Conservation (phyloP, 1,140 invertebrate species). For the Drosophila willistoni region DNA sequence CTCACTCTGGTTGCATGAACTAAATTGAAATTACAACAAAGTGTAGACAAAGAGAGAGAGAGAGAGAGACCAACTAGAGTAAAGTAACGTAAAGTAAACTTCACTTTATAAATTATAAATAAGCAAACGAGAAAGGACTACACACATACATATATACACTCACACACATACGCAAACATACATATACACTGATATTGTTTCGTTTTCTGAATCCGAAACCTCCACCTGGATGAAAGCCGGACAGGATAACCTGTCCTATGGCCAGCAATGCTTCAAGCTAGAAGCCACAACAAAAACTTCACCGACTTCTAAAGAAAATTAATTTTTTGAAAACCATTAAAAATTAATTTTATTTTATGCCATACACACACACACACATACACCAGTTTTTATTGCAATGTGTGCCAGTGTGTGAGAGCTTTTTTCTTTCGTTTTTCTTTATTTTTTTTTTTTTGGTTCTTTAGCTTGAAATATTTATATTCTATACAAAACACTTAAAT, state of each 20-base stretch:
- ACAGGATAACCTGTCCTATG: constrained; percentile 38
- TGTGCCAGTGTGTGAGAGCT: constrained; percentile 11
- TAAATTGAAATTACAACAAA: constrained; percentile 16
- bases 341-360: constrained; percentile 79
- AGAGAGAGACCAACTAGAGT: constrained; percentile 30
- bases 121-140: constrained; percentile 51
- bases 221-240: not conserved
- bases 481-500: constrained; percentile 70
- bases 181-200: not conserved
- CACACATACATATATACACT: not conserved
- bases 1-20: constrained; percentile 9
- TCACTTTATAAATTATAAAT: constrained; percentile 79
- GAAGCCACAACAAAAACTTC: constrained; percentile 58
- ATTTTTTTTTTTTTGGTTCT: constrained; percentile 12
- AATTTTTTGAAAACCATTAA: constrained; percentile 79
- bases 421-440: constrained; percentile 13
- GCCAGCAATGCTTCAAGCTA: constrained; percentile 14
- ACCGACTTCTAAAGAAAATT: constrained; percentile 71
- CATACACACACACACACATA: constrained; percentile 21
- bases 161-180: not conserved
- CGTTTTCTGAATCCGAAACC: not conserved
- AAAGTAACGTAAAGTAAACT: constrained; percentile 63
- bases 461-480: constrained; percentile 74
- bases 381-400: constrained; percentile 53
- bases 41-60: not conserved